These are phyloP conservation scores for Sebastes matsubarae DNA, from an alignment of 2,797 vertebrate species.

Conservation along the genomic window DNA sequence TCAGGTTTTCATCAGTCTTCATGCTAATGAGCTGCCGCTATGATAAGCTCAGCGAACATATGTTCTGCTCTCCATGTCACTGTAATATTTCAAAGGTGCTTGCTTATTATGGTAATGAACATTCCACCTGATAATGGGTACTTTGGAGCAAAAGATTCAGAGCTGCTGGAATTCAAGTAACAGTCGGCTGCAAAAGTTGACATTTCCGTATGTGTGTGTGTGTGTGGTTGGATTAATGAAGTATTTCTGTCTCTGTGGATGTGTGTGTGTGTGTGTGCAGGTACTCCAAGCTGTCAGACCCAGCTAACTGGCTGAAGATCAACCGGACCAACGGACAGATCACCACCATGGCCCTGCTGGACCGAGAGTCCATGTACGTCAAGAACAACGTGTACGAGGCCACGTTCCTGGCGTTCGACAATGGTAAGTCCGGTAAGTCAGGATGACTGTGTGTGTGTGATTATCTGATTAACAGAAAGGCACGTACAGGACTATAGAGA, in stretches of 20 bases:
- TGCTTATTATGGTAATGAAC: slow-evolving; percentile 63
- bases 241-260: neutral
- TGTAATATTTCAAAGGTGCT: slow-evolving; percentile 53
- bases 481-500: neutral
- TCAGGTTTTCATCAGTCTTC: slow-evolving; percentile 45
- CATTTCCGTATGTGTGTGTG: neutral
- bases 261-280: slow-evolving; percentile 74
- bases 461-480: neutral
- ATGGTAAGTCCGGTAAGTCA: slow-evolving; percentile 89
- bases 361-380: slow-evolving; percentile 94
- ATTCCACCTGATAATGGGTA: slow-evolving; percentile 47
- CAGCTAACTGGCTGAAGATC: slow-evolving; percentile 96
- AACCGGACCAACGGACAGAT: slow-evolving; percentile 96
- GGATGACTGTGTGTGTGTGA: slow-evolving; percentile 39
- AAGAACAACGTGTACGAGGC: slow-evolving; percentile 97
- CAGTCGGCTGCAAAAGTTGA: slow-evolving; percentile 9
- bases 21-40: slow-evolving; percentile 61
- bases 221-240: slow-evolving; percentile 20
- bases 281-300: slow-evolving; percentile 96
- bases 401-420: slow-evolving; percentile 96
- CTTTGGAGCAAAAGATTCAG: slow-evolving; percentile 44
- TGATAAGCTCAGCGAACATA: slow-evolving; percentile 58
- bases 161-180: slow-evolving; percentile 74
- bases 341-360: slow-evolving; percentile 92
- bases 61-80: slow-evolving; percentile 51